Percentiles rank a stretch among this genome's conserved stretches.
Evolutionary conservation across 2,888 invertebrate species (phyloP).

Genomic region (Liodrosophila aerea): DNA sequence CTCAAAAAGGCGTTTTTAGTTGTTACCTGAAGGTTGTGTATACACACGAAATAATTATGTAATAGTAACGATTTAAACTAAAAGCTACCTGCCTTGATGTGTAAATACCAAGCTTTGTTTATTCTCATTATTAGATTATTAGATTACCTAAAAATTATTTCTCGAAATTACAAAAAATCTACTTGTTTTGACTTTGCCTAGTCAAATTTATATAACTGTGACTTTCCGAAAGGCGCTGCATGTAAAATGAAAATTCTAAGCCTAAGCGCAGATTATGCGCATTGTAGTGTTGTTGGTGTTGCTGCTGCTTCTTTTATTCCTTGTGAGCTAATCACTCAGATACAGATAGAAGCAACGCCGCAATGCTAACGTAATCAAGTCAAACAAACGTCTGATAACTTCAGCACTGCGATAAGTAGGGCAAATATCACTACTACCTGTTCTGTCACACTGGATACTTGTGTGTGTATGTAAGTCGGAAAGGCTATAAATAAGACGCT

Average conservation of each 20-base stretch:
- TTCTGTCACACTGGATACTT: constrained; percentile 21
- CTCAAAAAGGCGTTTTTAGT: no score
- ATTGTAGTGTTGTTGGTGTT: constrained; percentile 17
- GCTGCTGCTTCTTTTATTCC: constrained; percentile 1
- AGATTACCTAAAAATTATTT: no score
- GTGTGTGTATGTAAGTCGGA: not conserved
- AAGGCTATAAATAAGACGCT: constrained; percentile 35
- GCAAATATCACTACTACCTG: constrained; percentile 45
- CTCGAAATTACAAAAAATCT: no score
- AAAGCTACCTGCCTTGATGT: no score
- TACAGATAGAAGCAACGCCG: constrained; percentile 45
- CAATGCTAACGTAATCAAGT: constrained; percentile 65
- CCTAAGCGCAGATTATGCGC: not conserved
- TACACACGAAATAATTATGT: no score
- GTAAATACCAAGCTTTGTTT: no score
- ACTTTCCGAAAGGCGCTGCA: no score
- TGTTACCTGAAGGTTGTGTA: no score
- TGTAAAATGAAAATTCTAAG: not conserved
- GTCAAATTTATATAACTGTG: not conserved
- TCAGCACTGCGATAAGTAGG: constrained; percentile 47
- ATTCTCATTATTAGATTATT: no score
- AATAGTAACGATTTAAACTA: no score
- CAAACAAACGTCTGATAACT: constrained; percentile 56
- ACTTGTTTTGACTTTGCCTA: no score
- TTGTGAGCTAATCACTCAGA: constrained; percentile 49